Percentiles rank a stretch among this genome's conserved stretches.
phyloP scores from a whole-genome alignment of 2,797 vertebrate genomes.

The Parauchenoglanis ngamensis region DNA sequence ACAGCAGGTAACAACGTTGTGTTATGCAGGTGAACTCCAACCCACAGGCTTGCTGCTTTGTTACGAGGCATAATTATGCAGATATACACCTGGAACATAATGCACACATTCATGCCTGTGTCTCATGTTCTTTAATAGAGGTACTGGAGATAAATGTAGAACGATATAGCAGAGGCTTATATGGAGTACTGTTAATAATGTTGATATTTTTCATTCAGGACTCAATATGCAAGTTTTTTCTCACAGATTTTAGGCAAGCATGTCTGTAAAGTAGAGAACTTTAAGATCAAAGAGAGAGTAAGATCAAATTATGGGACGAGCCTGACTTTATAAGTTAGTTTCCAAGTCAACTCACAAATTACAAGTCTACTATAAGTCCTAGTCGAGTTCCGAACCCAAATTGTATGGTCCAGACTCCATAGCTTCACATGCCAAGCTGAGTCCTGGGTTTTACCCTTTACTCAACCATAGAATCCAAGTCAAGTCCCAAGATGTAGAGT shows the following conservation, averaged over 20 bases:
- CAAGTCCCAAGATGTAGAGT: neutral
- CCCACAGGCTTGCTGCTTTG: neutral
- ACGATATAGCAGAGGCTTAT: neutral
- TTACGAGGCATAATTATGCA: neutral
- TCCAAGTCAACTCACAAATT: neutral
- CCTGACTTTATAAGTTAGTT: neutral
- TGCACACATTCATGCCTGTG: neutral
- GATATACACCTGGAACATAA: neutral
- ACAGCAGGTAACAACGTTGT: slow-evolving; percentile 32
- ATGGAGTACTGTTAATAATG: neutral
- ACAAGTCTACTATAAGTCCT: neutral
- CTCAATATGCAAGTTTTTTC: neutral
- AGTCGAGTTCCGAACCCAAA: neutral
- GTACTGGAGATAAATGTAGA: neutral
- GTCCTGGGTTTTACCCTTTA: neutral
- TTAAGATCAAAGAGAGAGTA: too few relatives aligned
- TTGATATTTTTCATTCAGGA: neutral
- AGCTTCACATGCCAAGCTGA: neutral
- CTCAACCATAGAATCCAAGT: neutral
- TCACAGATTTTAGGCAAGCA: neutral
- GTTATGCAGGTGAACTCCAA: slow-evolving; percentile 13
- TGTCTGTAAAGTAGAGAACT: neutral
- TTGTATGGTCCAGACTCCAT: neutral
- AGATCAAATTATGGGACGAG: neutral
- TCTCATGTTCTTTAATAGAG: neutral